Percentiles rank a stretch among this genome's conserved stretches.
phyloP scores from a whole-genome alignment of 2,888 invertebrate species.

The Camptogramma bilineatum region DNA sequence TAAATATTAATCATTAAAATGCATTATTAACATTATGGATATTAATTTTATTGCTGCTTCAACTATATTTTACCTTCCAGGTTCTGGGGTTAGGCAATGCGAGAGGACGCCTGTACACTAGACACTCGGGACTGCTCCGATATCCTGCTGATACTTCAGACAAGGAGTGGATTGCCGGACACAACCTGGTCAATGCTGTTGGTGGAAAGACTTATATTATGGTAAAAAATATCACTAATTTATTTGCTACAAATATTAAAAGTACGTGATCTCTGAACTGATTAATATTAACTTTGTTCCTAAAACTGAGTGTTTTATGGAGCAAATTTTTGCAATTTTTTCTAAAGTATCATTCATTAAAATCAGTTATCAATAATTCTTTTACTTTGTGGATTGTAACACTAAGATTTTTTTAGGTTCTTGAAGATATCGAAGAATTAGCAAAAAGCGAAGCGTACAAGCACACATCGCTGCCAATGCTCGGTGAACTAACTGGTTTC shows the following conservation, averaged over 20 bases:
- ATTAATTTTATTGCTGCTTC: too few relatives aligned
- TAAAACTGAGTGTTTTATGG: not conserved
- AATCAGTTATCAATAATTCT: too few relatives aligned
- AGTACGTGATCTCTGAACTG: too few relatives aligned
- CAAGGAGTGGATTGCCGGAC: slow-evolving; percentile 92
- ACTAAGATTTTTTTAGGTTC: slow-evolving; percentile 70
- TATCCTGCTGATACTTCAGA: slow-evolving; percentile 93
- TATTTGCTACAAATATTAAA: not conserved
- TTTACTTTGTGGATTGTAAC: not conserved
- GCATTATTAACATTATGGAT: too few relatives aligned
- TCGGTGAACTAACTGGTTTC: slow-evolving; percentile 90
- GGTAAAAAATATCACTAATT: slow-evolving; percentile 55
- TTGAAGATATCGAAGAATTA: slow-evolving; percentile 91
- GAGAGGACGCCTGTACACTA: slow-evolving; percentile 90
- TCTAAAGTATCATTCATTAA: too few relatives aligned
- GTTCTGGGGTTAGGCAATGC: slow-evolving; percentile 91
- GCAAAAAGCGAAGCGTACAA: slow-evolving; percentile 90
- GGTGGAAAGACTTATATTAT: slow-evolving; percentile 93
- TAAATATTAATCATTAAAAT: too few relatives aligned
- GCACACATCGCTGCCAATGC: slow-evolving; percentile 86
- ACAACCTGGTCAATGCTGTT: slow-evolving; percentile 91
- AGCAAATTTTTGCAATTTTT: too few relatives aligned
- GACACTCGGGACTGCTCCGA: slow-evolving; percentile 91
- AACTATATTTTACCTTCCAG: slow-evolving; percentile 51
- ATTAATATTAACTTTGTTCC: not conserved